These are phyloP conservation scores for Lissocephala sabroskyi DNA, from an alignment of 2,888 invertebrate genomes.

Conservation along the genomic window DNA sequence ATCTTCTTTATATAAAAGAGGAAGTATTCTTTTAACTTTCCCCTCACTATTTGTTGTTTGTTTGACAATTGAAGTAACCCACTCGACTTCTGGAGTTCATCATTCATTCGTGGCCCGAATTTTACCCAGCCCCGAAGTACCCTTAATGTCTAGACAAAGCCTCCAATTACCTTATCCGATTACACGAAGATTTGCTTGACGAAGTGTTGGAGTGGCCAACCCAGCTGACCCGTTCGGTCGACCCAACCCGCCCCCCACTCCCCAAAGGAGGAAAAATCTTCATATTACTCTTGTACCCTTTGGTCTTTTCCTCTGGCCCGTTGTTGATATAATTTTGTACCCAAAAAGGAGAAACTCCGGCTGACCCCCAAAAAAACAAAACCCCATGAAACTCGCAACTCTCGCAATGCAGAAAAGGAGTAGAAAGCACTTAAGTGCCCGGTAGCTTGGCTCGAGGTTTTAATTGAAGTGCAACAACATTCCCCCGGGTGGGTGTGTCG, in stretches of 20 bases:
- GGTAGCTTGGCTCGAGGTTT: conserved; percentile 46
- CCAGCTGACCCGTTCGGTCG: not conserved
- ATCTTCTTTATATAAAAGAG: too few species aligned
- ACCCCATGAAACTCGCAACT: too few species aligned
- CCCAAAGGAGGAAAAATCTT: conserved; percentile 27
- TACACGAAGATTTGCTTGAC: conserved; percentile 66
- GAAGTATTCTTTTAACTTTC: too few species aligned
- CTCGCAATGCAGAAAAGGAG: conserved; percentile 22
- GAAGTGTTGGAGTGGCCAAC: conserved; percentile 28
- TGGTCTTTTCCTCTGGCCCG: conserved; percentile 27
- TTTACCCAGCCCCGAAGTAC: too few species aligned
- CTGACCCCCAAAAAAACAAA: conserved; percentile 27
- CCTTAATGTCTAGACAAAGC: conserved; percentile 72
- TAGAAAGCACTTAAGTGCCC: conserved; percentile 59
- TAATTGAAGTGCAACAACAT: conserved; percentile 62
- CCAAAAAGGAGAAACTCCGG: conserved; percentile 36
- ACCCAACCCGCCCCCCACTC: conserved; percentile 9
- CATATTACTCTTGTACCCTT: conserved; percentile 47
- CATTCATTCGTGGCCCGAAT: too few species aligned
- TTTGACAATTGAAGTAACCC: too few species aligned
- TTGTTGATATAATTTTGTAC: conserved; percentile 3
- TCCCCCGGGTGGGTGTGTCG: conserved; percentile 21
- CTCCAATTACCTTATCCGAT: conserved; percentile 72
- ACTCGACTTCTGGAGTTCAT: too few species aligned
- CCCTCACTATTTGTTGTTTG: too few species aligned